Evolutionary conservation across 2,888 invertebrate genomes (phyloP), one percentile per base, ranked within the genome.

Genomic region (Yponomeuta malinellus): DNA sequence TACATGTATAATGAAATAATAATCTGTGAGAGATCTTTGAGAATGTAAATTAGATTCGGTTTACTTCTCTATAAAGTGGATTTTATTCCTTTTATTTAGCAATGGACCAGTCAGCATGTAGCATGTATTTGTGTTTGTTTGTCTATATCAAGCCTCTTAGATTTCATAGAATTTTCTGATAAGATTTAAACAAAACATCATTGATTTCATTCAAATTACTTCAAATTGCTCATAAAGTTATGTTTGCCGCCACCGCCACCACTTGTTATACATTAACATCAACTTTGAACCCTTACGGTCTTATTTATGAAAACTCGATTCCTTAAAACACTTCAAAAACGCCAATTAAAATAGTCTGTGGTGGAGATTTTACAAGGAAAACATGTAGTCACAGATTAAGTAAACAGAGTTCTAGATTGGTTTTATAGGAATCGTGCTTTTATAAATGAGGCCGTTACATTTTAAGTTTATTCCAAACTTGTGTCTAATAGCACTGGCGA

Each of bases 401-500:
- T 23, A 23, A 23, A 23, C 23, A 23, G 23, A 23, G 23, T 23
- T 23, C 23, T 23, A 23, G 23, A 23, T 23, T 23, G 23, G 23
- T 23, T 23, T 23, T 23, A 23, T 0, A 23, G 23, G 23, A 23
- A 23, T 23, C 23, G 23, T 23, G 23, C 1, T 23, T 23, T 23
- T 23, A 23, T 23, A 23, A 23, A 23, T 23, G 23, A 23, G 23
- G 23, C 52, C 52, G 4, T 12, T 15, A 59, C 52, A 15, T 15
- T 59, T 59, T 59, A 59, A 59, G 52, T 59, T 59, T 2, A 15
- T 59, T 59, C 3, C 3, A 59, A 31, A 29, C 12, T 65, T 83
- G 88, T 88, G 79, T 85, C 84, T 89, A 89, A 89, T 86, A 77
- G 83, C 86, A 87, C 86, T 78, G 10, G 31, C 37, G 29, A 70